phyloP scores from a whole-genome alignment of 2,888 invertebrate species.

The Tromatobia lineatoria region DNA sequence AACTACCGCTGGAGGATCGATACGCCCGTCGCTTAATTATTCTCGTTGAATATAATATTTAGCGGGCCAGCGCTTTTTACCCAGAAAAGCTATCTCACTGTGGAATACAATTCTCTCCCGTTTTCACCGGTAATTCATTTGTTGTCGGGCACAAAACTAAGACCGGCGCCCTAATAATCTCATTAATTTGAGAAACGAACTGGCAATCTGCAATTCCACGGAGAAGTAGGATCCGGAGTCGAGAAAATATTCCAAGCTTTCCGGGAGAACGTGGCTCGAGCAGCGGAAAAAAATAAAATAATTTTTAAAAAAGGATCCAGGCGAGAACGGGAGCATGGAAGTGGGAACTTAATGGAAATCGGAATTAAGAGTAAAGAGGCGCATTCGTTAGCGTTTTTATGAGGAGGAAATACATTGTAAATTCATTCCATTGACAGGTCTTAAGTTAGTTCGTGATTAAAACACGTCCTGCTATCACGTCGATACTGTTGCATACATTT shows the following conservation, averaged over 20 bases:
- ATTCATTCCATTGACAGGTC: conserved; percentile 50
- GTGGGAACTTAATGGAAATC: conserved; percentile 57
- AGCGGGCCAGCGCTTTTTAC: background rate
- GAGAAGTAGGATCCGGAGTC: background rate
- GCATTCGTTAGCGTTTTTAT: conserved; percentile 46
- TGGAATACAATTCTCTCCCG: background rate
- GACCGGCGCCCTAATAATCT: conserved; percentile 51
- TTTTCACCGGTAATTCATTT: conserved; percentile 10
- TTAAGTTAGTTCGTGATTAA: conserved; percentile 48
- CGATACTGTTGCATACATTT: background rate
- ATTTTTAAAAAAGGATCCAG: background rate
- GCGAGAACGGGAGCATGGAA: conserved; percentile 16
- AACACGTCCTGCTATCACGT: background rate
- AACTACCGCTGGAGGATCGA: conserved; percentile 11
- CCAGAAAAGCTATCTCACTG: conserved; percentile 5
- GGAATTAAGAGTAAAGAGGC: conserved; percentile 54
- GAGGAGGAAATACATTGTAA: conserved; percentile 5
- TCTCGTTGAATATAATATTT: conserved; percentile 8
- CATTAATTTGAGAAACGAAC: conserved; percentile 60
- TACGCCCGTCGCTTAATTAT: conserved; percentile 20
- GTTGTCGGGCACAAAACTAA: conserved; percentile 30
- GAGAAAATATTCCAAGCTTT: conserved; percentile 48
- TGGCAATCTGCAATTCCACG: conserved; percentile 55
- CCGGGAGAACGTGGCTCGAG: background rate
- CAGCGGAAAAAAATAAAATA: conserved; percentile 1